Evolutionary conservation across 2,797 vertebrate species (phyloP).

Genomic region (Megalops cyprinoides): DNA sequence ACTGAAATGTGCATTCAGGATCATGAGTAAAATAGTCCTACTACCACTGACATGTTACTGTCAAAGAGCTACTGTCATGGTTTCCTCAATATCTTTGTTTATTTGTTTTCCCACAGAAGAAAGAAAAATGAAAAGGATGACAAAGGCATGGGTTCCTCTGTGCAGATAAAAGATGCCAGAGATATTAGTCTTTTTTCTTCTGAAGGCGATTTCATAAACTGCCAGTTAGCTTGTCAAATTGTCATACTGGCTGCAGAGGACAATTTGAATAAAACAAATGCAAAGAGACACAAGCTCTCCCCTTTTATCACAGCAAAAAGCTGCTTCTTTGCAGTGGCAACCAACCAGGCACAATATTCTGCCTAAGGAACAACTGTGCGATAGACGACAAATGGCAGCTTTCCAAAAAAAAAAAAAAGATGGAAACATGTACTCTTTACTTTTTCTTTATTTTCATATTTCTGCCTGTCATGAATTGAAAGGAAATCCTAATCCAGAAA

Average conservation of each 20-base stretch:
- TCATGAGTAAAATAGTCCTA: not conserved
- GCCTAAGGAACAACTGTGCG: not conserved
- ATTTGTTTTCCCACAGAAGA: not conserved
- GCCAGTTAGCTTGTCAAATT: constrained; percentile 28
- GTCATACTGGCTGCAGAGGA: constrained; percentile 3
- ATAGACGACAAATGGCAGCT: not conserved
- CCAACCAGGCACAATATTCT: not conserved
- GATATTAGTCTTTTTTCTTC: constrained; percentile 5
- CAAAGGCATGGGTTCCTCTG: not conserved
- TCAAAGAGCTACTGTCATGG: not conserved
- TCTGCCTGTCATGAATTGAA: not conserved
- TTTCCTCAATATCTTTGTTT: not conserved
- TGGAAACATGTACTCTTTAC: not conserved
- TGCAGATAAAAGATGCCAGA: not conserved
- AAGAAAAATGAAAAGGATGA: constrained; percentile 7
- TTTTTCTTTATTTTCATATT: not conserved
- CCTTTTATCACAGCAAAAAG: constrained; percentile 8
- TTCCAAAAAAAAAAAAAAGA: too few species aligned
- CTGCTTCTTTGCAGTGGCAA: not conserved
- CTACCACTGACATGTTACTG: not conserved
- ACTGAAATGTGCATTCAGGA: not conserved
- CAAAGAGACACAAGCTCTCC: constrained; percentile 13
- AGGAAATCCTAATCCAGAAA: not conserved
- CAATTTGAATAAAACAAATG: constrained; percentile 26
- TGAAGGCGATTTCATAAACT: constrained; percentile 22